phyloP scores from a whole-genome alignment of 2,797 vertebrate genomes.

The Urosaurus nigricauda region DNA sequence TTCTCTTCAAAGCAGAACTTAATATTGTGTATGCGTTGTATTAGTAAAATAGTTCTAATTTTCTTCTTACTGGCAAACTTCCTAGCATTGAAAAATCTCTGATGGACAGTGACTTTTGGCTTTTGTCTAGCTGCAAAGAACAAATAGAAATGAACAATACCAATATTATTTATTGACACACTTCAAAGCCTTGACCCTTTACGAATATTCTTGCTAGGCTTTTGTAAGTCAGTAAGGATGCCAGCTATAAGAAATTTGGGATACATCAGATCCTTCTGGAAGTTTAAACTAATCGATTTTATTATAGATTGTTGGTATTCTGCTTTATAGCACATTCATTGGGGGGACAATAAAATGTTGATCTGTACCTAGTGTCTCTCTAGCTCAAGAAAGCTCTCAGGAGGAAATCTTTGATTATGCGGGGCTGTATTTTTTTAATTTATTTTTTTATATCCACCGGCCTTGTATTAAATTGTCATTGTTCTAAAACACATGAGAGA shows the following conservation, averaged over 20 bases:
- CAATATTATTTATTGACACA: slow-evolving; percentile 32
- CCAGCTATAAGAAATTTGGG: slow-evolving; percentile 17
- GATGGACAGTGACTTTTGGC: slow-evolving; percentile 54
- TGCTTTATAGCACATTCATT: slow-evolving; percentile 67
- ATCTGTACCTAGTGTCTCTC: slow-evolving; percentile 79
- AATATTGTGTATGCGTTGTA: not conserved
- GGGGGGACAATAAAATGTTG: slow-evolving; percentile 84
- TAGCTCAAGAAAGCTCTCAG: slow-evolving; percentile 74
- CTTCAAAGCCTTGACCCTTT: slow-evolving; percentile 49
- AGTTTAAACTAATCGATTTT: slow-evolving; percentile 58
- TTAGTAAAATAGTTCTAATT: slow-evolving; percentile 45
- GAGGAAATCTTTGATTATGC: slow-evolving; percentile 83
- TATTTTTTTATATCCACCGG: slow-evolving; percentile 82
- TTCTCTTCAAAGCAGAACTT: slow-evolving; percentile 55
- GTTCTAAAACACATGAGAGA: slow-evolving; percentile 85
- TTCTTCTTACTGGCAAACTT: slow-evolving; percentile 47
- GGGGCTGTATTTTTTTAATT: slow-evolving; percentile 81
- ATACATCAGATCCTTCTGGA: slow-evolving; percentile 8
- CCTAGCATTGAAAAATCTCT: slow-evolving; percentile 48
- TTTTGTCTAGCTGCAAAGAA: slow-evolving; percentile 51
- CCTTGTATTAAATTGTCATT: slow-evolving; percentile 92
- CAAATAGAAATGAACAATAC: slow-evolving; percentile 49
- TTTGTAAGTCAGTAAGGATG: slow-evolving; percentile 37
- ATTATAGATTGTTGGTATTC: slow-evolving; percentile 54
- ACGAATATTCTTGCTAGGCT: slow-evolving; percentile 61